Evolutionary conservation across 2,888 invertebrate species (phyloP), one percentile per base, ranked within the genome.

Genomic region (Catotricha subobsoleta): DNA sequence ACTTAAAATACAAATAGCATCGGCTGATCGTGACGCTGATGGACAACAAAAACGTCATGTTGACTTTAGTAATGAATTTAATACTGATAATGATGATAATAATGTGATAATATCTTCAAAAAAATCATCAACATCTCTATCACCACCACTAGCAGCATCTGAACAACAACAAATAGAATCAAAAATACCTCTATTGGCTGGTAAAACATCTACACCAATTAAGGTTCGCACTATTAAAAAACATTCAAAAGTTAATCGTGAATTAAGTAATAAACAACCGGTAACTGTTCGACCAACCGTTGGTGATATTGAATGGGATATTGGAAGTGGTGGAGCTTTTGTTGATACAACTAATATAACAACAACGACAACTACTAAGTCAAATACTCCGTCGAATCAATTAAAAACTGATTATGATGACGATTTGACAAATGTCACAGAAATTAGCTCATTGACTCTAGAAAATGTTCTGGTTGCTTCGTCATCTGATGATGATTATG

Each of bases 211-310:
- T 8, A 60, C 60, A 46, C 62, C 59, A 28, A 54, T 58, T 15
- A 65, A 64, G 55, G 54, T 65, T 2, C 65, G 65, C 54, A 66
- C 65, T 2, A 65, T 66, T 18, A 66, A 65, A 47, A 66, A 66
- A 51, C 65, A 66, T 50, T 65, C 65, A 2, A 66, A 66, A 50
- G 62, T 45, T 2, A 42, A 31, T 41, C 42, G 39, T 10, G 44
- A 41, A 18, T 35, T 48, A 2, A 39, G 28, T 8, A 48, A 47
- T 31, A 13, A 35, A 29, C 23, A 27, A 12, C 45, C 39, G 21
- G 29, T 28, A n/a, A 10, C 42, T 10, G 18, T 40, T 7, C 40
- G 49, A 19, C 50, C 49, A 25, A 47, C 44, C 31, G 46, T 50
- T 25, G 59, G 59, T 48, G 62, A 64, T 43, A 60, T 63, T 15